Evolutionary conservation across 1,140 invertebrate genomes (phyloP).

Genomic region (Phthorimaea operculella): DNA sequence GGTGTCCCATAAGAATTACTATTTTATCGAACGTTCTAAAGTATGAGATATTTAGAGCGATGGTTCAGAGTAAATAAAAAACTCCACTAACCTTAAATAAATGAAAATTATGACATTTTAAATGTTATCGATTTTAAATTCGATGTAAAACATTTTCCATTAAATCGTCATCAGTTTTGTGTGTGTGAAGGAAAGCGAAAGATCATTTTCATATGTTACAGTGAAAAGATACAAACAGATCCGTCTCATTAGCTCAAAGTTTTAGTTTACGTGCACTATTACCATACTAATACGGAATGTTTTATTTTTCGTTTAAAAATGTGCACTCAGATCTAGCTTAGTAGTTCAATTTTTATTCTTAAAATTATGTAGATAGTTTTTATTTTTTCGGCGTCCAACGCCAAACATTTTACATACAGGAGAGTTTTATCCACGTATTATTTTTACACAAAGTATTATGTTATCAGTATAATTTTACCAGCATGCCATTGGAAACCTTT

Average conservation of each 20-base stretch:
- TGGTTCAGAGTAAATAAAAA: no score
- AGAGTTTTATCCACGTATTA: background rate
- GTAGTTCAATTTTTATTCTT: background rate
- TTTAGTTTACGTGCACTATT: background rate
- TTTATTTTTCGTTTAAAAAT: background rate
- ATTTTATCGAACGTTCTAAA: no score
- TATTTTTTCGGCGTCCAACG: background rate
- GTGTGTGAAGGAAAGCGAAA: background rate
- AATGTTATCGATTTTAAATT: no score
- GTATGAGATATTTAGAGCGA: no score
- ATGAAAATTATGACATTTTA: no score
- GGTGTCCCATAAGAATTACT: no score
- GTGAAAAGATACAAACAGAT: background rate
- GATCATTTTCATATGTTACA: background rate
- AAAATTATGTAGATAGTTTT: background rate
- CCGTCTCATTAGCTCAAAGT: constrained; percentile 2
- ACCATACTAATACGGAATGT: background rate
- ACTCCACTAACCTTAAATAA: no score
- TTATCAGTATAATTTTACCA: background rate
- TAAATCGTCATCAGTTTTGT: background rate
- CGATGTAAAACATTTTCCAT: background rate
- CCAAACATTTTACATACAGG: background rate
- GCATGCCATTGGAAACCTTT: background rate
- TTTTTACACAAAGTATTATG: constrained; percentile 1
- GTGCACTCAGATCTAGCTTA: background rate